A percentile compares a stretch with the other conserved stretches of the same genome.
Evolutionary conservation across 2,113 vertebrate genomes (phyloP).

Genomic region (Chamaea fasciata): DNA sequence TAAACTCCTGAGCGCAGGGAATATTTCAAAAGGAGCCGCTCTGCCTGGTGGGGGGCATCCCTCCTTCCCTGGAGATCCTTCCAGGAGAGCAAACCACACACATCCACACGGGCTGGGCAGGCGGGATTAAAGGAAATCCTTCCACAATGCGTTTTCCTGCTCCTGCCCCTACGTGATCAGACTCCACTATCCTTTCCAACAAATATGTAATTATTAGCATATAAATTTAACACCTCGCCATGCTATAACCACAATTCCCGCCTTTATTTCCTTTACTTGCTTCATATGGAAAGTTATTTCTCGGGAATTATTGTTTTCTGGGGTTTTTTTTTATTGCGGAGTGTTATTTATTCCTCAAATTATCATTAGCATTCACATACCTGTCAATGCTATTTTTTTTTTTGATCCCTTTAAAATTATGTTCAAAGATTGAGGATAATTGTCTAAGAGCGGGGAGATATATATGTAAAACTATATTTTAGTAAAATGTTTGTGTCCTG

Average conservation of each 20-base stretch:
- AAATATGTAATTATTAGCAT: constrained; percentile 29
- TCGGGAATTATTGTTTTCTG: neutral
- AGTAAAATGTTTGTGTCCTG: neutral
- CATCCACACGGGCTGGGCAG: neutral
- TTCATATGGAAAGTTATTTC: neutral
- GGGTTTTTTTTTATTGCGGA: neutral
- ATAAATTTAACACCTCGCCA: neutral
- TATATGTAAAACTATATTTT: neutral
- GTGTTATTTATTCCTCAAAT: neutral
- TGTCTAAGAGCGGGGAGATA: neutral
- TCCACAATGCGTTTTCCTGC: neutral
- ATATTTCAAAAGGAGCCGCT: constrained; percentile 8
- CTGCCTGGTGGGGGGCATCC: neutral
- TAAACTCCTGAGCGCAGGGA: neutral
- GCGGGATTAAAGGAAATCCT: constrained; percentile 33
- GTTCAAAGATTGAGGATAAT: neutral
- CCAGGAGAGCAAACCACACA: neutral
- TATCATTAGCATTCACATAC: neutral
- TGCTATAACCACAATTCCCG: neutral
- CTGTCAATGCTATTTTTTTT: neutral
- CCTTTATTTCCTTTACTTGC: neutral
- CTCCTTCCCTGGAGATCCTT: neutral
- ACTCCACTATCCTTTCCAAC: neutral
- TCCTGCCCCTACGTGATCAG: neutral
- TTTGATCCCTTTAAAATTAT: neutral